Percentiles rank a stretch among this genome's conserved stretches.
Conservation (phyloP, 2,797 vertebrate species). For the Ibycter americanus region DNA sequence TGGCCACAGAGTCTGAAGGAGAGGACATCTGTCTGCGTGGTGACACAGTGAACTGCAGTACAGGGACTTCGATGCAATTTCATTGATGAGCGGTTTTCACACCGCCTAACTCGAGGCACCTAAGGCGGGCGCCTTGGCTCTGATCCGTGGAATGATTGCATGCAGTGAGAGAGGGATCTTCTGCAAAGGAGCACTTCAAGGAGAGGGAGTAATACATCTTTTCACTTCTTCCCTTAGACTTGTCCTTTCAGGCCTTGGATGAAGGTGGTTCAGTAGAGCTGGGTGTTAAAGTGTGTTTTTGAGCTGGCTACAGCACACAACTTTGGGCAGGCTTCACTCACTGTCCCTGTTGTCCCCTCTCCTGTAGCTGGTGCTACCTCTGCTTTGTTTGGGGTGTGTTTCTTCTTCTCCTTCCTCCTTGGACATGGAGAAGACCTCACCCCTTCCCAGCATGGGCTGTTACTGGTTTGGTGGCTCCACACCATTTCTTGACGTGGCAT, state of each 20-base stretch:
- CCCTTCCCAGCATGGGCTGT: background rate
- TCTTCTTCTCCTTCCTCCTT: background rate
- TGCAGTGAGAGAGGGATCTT: background rate
- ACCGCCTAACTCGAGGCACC: background rate
- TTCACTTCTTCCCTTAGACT: background rate
- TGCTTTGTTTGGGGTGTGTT: background rate
- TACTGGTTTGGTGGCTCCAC: background rate
- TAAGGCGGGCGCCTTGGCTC: background rate
- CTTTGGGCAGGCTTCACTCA: fast-evolving
- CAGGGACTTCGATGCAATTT: background rate
- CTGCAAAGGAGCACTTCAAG: background rate
- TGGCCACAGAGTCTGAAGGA: background rate
- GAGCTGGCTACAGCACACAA: background rate
- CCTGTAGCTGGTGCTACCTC: background rate
- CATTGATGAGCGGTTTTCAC: background rate
- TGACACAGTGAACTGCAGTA: slow-evolving; percentile 8
- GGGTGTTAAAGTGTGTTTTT: background rate
- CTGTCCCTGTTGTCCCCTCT: background rate
- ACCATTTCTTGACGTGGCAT: background rate
- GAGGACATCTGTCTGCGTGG: background rate
- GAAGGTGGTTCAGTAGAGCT: background rate
- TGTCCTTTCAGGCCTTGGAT: background rate
- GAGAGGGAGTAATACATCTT: background rate
- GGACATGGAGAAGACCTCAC: background rate
- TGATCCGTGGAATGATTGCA: background rate